Evolutionary conservation across 2,888 invertebrate species (phyloP), one percentile per base, ranked within the genome.

Genomic region (Sinelater perroti): DNA sequence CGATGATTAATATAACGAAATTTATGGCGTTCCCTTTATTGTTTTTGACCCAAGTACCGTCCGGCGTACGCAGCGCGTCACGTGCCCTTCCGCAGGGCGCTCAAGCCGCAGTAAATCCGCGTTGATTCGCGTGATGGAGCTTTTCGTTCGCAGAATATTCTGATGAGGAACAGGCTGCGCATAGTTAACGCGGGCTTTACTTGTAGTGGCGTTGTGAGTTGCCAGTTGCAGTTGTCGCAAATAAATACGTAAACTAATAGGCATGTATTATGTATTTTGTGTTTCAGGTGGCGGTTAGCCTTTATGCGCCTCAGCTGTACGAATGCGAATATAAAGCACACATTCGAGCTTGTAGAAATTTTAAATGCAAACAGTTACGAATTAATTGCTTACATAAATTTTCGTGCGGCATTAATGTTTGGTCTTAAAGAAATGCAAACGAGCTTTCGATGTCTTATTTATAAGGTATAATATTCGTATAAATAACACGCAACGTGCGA

Each of bases 1-100:
- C 38, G 44, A 51, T 51, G 56, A 56, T 56, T 56, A 56, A 56
- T 56, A 36, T 28, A 21, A 36, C 44, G 35, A 56, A 51, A 21
- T 51, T 56, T 52, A 52, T 52, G 52, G 20, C 17, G 28, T 28
- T 18, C 28, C 31, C 42, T 42, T 52, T 52, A 52, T 51, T 51
- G 40, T 42, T 51, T 51, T 38, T 30, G 11, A 33, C 24, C 24
- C 40, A 40, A 40, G 40, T 40, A 40, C 40, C 11, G 14, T 8
- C 14, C n/a, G 24, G 24, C 40, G 14, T 11, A 16, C 10, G 14
- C 36, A 36, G n/a, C n/a, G n/a, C n/a, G n/a, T n/a, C n/a, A n/a
- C n/a, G n/a, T n/a, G n/a, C n/a, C n/a, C n/a, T n/a, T n/a, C n/a
- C n/a, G n/a, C n/a, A n/a, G n/a, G n/a, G n/a, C n/a, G n/a, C n/a